phyloP scores from a whole-genome alignment of 1,140 invertebrate species.

The Daktulosphaira vitifoliae region DNA sequence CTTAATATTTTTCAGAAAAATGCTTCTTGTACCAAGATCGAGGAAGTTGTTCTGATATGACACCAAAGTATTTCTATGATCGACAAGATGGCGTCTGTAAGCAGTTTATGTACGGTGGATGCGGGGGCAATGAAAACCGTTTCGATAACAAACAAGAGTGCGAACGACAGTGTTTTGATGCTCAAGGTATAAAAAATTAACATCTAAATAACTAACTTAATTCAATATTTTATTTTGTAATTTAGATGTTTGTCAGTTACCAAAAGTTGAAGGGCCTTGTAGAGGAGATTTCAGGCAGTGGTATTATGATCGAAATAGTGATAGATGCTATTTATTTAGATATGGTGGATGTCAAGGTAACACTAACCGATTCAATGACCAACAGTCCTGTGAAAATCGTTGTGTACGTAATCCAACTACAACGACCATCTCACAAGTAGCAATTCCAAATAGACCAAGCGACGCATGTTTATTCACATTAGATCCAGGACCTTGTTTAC shows the following conservation, averaged over 20 bases:
- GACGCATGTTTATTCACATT: slow-evolving; percentile 40
- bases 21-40: slow-evolving; percentile 59
- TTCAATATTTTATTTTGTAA: slow-evolving; percentile 1
- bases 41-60: slow-evolving; percentile 57
- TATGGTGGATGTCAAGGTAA: slow-evolving; percentile 86
- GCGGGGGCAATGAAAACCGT: slow-evolving; percentile 77
- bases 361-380: slow-evolving; percentile 71
- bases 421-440: background rate
- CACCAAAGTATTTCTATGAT: slow-evolving; percentile 70
- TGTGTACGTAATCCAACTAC: slow-evolving; percentile 47
- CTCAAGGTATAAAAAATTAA: slow-evolving; percentile 50
- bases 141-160: slow-evolving; percentile 70
- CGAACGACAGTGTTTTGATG: slow-evolving; percentile 60
- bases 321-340: slow-evolving; percentile 64
- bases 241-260: slow-evolving; percentile 32
- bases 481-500: slow-evolving; percentile 63
- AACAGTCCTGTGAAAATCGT: slow-evolving; percentile 65
- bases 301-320: slow-evolving; percentile 56
- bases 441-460: slow-evolving; percentile 6
- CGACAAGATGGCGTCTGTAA: slow-evolving; percentile 64
- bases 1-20: slow-evolving; percentile 54
- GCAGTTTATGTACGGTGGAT: slow-evolving; percentile 73
- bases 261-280: slow-evolving; percentile 62
- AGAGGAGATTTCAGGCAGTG: slow-evolving; percentile 64
- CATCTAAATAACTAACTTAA: too few species aligned